Base-by-base conservation (phyloP, 1,140 invertebrate genomes). In the Ceratitis capitata region DNA sequence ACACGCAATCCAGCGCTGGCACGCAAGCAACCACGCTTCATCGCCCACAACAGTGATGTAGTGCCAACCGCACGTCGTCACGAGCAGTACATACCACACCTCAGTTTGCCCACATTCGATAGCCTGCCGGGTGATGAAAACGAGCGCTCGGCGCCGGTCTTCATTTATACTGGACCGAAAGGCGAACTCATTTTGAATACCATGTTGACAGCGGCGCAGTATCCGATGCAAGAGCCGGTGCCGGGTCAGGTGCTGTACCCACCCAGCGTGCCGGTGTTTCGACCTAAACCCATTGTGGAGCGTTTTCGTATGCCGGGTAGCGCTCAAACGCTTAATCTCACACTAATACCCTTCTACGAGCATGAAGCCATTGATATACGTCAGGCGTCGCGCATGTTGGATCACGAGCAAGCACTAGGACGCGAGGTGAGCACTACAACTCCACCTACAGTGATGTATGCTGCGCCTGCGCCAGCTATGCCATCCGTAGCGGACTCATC, bases 151-250 rank as follows among this genome's bases (percentile, higher is more conserved):
- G 3, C 47, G 32, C 35, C 90, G 3, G 82, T 91, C 16, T 91
- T 91, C 32, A 86, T 91, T n/a, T 91, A 91, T 84, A 89, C 89
- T 0, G 88, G 89, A 2, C 88, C 88, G 4, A 84, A 86, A 26
- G 90, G 89, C 0, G 86, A 89, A 16, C 86, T 90, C 29, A 85
- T 91, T 6, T 19, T 91, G 6, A 91, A 91, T 78, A 91, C 90
- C 1, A 91, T 91, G 90, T 83, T 91, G 10, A 91, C 88, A 51
- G 47, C 84, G 0, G 58, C 86, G 12, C 87, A 89, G 10, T 91
- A 91, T 87, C 90, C 90, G 9, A 91, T 91, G 90, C 88, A 91
- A 84, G 90, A 91, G 58, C 90, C 90, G 3, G 89, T 91, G 19
- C 90, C 90, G 0, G 90, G 90, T 0, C 90, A 91, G 29, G 87